Evolutionary conservation across 2,888 invertebrate species (phyloP).

Genomic region (Meiosimyza decipiens): DNA sequence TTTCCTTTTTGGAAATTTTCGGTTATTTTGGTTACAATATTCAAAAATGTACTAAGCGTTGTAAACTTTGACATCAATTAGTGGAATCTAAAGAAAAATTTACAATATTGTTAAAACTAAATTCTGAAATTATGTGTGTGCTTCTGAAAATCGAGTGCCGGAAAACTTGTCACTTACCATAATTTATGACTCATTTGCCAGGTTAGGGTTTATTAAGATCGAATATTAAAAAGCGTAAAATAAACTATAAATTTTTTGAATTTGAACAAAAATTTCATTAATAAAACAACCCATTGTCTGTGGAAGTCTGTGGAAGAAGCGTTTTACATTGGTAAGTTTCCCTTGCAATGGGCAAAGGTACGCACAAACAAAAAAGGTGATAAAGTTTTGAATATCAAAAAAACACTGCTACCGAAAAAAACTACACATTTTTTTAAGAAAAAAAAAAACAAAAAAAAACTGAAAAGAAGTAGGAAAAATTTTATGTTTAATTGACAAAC

Average conservation of each 20-base stretch:
- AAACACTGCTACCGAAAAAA: slow-evolving; percentile 25
- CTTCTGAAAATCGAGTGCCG: neutral
- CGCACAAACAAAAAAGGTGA: slow-evolving; percentile 21
- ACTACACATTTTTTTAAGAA: neutral
- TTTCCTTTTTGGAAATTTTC: too few relatives aligned
- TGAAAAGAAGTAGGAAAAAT: neutral
- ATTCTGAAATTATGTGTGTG: too few relatives aligned
- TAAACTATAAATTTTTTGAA: slow-evolving; percentile 7
- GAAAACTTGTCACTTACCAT: slow-evolving; percentile 25
- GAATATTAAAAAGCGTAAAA: slow-evolving; percentile 21
- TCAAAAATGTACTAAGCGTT: too few relatives aligned
- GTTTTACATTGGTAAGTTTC: neutral
- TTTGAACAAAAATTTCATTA: slow-evolving; percentile 21
- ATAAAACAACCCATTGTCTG: slow-evolving; percentile 22
- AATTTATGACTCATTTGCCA: slow-evolving; percentile 18
- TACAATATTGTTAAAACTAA: too few relatives aligned
- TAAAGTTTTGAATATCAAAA: slow-evolving; percentile 10
- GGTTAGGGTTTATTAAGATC: neutral
- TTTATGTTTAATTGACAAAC: slow-evolving; percentile 25
- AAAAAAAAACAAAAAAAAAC: neutral
- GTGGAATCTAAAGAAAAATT: too few relatives aligned
- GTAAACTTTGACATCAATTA: too few relatives aligned
- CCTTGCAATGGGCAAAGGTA: neutral
- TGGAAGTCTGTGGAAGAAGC: neutral
- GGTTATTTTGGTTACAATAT: too few relatives aligned